Conservation (phyloP, 2,113 vertebrate species). For the Xenopus laevis region DNA sequence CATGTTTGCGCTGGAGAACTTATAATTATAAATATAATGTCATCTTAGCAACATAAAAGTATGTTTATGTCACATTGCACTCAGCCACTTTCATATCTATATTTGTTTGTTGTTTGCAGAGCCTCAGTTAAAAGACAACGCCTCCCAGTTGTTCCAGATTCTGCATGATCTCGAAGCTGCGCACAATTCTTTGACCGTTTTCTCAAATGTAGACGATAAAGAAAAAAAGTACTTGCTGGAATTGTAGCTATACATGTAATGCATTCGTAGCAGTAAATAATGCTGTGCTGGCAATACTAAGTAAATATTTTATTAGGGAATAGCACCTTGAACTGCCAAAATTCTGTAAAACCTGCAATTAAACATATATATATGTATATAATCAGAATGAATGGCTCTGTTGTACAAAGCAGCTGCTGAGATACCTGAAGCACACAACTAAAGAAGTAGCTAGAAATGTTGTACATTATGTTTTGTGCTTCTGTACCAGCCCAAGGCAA, state of each 20-base stretch:
- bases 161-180: constrained; percentile 65
- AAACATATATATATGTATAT: neutral
- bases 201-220: rapidly evolving
- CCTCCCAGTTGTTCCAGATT: constrained; percentile 60
- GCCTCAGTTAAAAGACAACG: constrained; percentile 44
- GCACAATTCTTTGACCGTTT: constrained; percentile 49
- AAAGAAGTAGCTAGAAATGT: no score
- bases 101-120: constrained; percentile 42
- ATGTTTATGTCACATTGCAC: no score
- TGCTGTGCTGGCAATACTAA: neutral
- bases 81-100: no score
- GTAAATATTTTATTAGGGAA: constrained; percentile 11
- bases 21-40: no score
- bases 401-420: neutral
- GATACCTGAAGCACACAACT: no score
- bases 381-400: neutral
- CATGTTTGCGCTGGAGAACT: no score
- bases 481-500: no score
- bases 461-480: no score
- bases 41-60: no score
- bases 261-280: constrained; percentile 37
- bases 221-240: constrained; percentile 54
- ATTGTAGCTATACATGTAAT: constrained; percentile 54
- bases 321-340: constrained; percentile 19
- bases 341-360: constrained; percentile 9